Conservation (phyloP, 2,797 vertebrate genomes). For the Mormyrops boulengeri region DNA sequence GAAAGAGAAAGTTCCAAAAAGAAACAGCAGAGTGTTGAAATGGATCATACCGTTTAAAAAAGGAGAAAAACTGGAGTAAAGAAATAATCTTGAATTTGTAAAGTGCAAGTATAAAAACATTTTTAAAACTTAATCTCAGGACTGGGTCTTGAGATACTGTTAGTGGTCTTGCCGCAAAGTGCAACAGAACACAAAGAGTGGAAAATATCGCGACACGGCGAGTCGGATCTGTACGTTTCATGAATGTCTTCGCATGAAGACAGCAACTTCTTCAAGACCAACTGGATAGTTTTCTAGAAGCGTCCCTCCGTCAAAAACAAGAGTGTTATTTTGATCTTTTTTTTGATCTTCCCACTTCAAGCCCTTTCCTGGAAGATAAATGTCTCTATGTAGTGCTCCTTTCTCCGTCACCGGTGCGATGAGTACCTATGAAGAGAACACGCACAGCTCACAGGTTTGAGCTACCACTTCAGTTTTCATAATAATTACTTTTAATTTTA, state of each 20-base stretch:
- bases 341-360: conserved; percentile 74
- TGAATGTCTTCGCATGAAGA: conserved; percentile 63
- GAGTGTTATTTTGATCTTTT: conserved; percentile 69
- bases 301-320: conserved; percentile 78
- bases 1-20: conserved; percentile 38
- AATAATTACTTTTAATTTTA: background rate
- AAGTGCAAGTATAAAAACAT: conserved; percentile 70
- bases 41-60: conserved; percentile 40
- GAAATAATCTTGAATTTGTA: conserved; percentile 55
- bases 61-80: conserved; percentile 40
- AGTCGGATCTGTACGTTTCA: conserved; percentile 27
- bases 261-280: conserved; percentile 67
- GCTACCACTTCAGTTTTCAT: background rate
- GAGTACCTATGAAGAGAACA: conserved; percentile 63
- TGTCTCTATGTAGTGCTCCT: conserved; percentile 66
- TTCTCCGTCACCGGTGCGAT: conserved; percentile 79
- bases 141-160: conserved; percentile 48
- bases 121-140: conserved; percentile 51
- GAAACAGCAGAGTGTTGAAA: conserved; percentile 59
- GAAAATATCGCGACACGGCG: conserved; percentile 22
- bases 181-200: conserved; percentile 62
- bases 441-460: background rate
- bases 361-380: conserved; percentile 75
- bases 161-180: conserved; percentile 71
- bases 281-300: conserved; percentile 70